Evolutionary conservation across 2,113 vertebrate species (phyloP).

Genomic region (Diadophis punctatus): DNA sequence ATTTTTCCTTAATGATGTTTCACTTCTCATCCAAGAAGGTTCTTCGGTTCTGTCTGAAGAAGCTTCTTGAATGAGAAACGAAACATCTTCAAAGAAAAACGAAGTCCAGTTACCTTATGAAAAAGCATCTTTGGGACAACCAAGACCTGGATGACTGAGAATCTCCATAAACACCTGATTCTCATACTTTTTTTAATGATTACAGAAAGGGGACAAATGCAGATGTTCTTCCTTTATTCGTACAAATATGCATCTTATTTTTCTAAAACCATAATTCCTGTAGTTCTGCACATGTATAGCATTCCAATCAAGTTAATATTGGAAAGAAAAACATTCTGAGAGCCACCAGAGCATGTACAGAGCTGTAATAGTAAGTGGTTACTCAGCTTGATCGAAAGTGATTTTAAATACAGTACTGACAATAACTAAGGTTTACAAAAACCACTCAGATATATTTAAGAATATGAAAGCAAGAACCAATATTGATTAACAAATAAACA

Average conservation of each 20-base stretch:
- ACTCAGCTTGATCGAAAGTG: not conserved
- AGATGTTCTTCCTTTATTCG: not conserved
- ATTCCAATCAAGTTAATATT: not conserved
- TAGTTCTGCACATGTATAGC: not conserved
- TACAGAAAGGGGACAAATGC: not conserved
- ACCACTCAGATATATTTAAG: not conserved
- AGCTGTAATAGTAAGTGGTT: not conserved
- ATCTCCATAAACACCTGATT: not conserved
- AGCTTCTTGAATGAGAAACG: not conserved
- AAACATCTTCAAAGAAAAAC: not conserved
- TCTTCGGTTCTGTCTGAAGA: not conserved
- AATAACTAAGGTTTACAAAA: not conserved
- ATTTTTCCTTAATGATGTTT: not conserved
- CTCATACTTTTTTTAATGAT: not conserved
- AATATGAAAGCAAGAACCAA: not conserved
- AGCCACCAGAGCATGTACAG: not conserved
- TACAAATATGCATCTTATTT: not conserved
- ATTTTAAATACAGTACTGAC: not conserved
- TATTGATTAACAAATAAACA: not conserved
- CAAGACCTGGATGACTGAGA: not conserved
- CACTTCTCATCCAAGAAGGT: not conserved
- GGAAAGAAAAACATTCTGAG: not conserved
- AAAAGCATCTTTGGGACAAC: not conserved
- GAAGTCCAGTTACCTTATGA: not conserved
- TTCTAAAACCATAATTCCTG: not conserved